Evolutionary conservation across 2,797 vertebrate genomes (phyloP).

Genomic region (Trachops cirrhosus): DNA sequence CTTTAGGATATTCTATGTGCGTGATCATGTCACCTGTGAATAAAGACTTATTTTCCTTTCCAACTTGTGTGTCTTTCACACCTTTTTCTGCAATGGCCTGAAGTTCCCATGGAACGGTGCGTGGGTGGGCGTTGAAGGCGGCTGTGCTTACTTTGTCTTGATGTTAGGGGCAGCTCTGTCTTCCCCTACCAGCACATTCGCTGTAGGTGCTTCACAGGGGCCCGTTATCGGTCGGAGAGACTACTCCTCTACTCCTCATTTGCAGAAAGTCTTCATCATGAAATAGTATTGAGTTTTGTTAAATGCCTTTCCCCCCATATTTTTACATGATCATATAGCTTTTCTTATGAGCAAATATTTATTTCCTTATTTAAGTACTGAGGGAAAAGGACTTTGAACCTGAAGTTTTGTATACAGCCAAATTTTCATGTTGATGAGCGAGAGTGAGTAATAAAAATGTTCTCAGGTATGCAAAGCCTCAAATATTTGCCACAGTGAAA

Average conservation of each 20-base stretch:
- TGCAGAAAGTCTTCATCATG: not conserved
- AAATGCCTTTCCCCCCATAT: not conserved
- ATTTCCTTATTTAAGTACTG: not conserved
- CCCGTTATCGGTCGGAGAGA: not conserved
- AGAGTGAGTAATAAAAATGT: not conserved
- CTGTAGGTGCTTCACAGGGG: not conserved
- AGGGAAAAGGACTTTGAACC: not conserved
- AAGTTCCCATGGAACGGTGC: not conserved
- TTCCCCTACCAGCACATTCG: not conserved
- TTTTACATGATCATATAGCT: not conserved
- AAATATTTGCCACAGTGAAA: not conserved
- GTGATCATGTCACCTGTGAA: not conserved
- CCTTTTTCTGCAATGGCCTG: not conserved
- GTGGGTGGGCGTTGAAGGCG: not conserved
- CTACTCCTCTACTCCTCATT: not conserved
- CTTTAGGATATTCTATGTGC: not conserved
- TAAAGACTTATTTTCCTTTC: not conserved
- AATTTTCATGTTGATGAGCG: not conserved
- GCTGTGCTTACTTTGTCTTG: not conserved
- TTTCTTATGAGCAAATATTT: not conserved
- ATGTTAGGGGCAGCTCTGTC: not conserved
- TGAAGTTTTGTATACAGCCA: not conserved
- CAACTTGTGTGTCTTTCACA: not conserved
- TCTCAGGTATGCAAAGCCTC: not conserved
- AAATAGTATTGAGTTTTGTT: not conserved